A percentile compares a stretch with the other conserved stretches of the same genome.
Evolutionary conservation across 2,113 vertebrate genomes (phyloP).

Genomic region (Daphoenositta chrysoptera): DNA sequence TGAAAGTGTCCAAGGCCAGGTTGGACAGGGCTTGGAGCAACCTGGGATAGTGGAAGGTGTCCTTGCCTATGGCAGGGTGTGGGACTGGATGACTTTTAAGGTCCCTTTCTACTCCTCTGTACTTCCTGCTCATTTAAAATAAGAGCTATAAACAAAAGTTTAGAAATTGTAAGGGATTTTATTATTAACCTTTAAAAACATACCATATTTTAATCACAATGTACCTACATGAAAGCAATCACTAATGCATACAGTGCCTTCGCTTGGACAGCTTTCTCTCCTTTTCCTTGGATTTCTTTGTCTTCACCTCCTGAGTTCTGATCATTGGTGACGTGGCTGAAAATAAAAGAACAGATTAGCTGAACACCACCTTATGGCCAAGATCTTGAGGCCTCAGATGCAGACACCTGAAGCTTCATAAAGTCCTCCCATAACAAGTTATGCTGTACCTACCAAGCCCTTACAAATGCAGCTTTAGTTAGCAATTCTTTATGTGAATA

Average conservation of each 20-base stretch:
- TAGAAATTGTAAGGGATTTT: constrained; percentile 5
- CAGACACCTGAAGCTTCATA: not conserved
- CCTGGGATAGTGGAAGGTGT: no score
- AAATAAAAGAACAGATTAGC: constrained; percentile 48
- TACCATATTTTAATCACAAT: not conserved
- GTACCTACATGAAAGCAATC: not conserved
- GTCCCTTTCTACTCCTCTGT: not conserved
- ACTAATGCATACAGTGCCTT: not conserved
- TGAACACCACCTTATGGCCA: not conserved
- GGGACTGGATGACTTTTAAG: not conserved
- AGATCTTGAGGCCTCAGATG: not conserved
- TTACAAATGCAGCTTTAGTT: not conserved
- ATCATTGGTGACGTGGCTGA: constrained; percentile 67
- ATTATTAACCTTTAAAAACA: constrained; percentile 48
- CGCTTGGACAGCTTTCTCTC: constrained; percentile 62
- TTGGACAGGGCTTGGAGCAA: not conserved
- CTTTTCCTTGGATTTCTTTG: constrained; percentile 66
- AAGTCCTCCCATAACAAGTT: not conserved
- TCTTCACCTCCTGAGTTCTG: constrained; percentile 63
- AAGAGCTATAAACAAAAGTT: not conserved
- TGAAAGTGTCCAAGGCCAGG: not conserved
- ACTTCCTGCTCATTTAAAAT: not conserved
- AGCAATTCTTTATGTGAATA: not conserved
- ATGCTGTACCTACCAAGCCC: not conserved
- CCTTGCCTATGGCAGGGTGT: rapidly evolving